Conservation (phyloP, 2,113 vertebrate species). For the Amphilophus citrinellus region DNA sequence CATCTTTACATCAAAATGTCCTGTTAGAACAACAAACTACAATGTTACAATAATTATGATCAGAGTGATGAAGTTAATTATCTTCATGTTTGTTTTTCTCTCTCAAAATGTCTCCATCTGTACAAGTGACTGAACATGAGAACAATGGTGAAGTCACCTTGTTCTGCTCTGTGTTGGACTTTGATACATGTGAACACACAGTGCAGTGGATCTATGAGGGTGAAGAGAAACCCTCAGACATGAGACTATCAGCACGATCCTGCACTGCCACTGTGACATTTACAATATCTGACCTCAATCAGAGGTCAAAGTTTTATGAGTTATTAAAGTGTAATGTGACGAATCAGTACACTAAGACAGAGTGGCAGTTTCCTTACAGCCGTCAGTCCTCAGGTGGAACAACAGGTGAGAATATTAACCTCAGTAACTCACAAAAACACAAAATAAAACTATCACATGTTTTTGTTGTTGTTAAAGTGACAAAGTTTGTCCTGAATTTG, state of each 20-base stretch:
- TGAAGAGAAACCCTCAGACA: not conserved
- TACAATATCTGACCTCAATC: not conserved
- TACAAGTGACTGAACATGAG: no score
- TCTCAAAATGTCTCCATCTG: no score
- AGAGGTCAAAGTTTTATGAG: not conserved
- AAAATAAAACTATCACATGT: not conserved
- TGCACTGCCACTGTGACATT: not conserved
- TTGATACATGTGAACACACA: no score
- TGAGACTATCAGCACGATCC: accelerated
- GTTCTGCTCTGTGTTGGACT: no score
- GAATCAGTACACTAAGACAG: accelerated
- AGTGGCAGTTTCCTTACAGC: not conserved
- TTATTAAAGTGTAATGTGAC: not conserved
- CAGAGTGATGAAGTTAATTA: no score
- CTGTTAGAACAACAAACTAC: no score
- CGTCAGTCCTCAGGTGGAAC: not conserved
- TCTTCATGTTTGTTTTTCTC: no score
- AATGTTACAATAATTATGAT: no score
- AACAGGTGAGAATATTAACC: accelerated
- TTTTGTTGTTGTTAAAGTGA: not conserved
- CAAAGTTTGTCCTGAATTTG: accelerated
- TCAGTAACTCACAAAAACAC: not conserved
- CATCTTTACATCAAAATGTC: not conserved
- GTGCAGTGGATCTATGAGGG: not conserved
- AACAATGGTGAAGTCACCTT: no score